Base-by-base conservation (phyloP, 2,888 invertebrate genomes). In the Dynastes maya region DNA sequence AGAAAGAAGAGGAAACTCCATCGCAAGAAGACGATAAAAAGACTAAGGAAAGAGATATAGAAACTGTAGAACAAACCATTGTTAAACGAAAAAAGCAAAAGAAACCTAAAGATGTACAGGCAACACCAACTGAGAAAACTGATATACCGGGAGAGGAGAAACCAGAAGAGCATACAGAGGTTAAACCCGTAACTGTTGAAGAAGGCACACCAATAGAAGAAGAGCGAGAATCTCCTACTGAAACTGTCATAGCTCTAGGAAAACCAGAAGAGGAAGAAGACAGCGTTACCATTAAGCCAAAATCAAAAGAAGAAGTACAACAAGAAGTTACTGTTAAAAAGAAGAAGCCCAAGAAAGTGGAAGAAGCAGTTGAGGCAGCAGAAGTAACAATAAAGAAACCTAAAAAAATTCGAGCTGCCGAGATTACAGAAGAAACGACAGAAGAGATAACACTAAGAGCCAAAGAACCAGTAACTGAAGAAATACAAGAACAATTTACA, bases 371-470 rank as follows among this genome's bases (percentile, higher is more conserved):
- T 32, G 63, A 63, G 27, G 13, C 29, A 13, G 13, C 29, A 2
- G 91, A 92, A 85, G 88, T 91, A 70, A 89, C 90, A 76, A 91
- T 82, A 61, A 78, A 76, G 91, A 85, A 92, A 92, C 88, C 87
- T 45, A 72, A 78, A 74, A 63, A 76, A 45, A 76, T 74, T 11
- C 72, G 71, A 88, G 87, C 74, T 9, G 74, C 71, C 89, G 87
- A 1, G 83, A 87, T 53, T 86, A 0, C 86, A 89, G 88, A 89
- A 4, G 88, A 88, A 77, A 85, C 89, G 22, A 84, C 88, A 51
- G 72, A 70, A 63, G 77, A 71, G 49, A 63, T 67, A 16, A 51
- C 63, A 27, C 8, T 71, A 27, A 71, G 63, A 68, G 72, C 49
- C 8, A 87, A 81, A 70, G n/a, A 65, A 13, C 22, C 55, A 55